Percentiles rank a stretch among this genome's conserved stretches.
phyloP scores from a whole-genome alignment of 2,113 vertebrate species.

The Tringa solitaria region DNA sequence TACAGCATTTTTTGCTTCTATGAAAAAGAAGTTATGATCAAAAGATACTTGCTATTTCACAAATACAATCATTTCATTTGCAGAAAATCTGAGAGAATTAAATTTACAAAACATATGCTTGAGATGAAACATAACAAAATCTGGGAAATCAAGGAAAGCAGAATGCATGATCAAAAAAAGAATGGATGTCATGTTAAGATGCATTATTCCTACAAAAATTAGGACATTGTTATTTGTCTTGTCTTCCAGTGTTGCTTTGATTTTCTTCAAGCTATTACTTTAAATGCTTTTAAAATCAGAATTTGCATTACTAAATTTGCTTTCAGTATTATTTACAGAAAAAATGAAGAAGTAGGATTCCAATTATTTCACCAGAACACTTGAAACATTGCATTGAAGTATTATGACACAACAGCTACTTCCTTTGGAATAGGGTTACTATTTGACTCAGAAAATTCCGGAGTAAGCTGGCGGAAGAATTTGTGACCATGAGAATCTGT shows the following conservation, averaged over 20 bases:
- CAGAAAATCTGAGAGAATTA: background rate
- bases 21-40: background rate
- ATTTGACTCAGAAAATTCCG: background rate
- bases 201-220: background rate
- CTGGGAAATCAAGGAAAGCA: background rate
- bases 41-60: background rate
- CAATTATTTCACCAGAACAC: background rate
- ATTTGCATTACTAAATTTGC: background rate
- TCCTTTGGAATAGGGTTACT: conserved; percentile 41
- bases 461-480: conserved; percentile 72
- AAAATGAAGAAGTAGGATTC: background rate
- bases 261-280: background rate
- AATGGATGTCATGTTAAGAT: background rate
- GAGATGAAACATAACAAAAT: background rate
- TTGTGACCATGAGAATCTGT: conserved; percentile 78
- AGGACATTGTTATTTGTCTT: background rate
- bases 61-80: background rate
- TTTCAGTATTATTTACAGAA: background rate
- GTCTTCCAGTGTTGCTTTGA: background rate
- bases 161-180: background rate
- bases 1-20: background rate
- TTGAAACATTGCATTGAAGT: background rate
- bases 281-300: background rate
- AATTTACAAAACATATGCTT: background rate
- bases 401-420: conserved; percentile 63